Evolutionary conservation across 2,888 invertebrate genomes (phyloP).

Genomic region (Heliothis peltigera): DNA sequence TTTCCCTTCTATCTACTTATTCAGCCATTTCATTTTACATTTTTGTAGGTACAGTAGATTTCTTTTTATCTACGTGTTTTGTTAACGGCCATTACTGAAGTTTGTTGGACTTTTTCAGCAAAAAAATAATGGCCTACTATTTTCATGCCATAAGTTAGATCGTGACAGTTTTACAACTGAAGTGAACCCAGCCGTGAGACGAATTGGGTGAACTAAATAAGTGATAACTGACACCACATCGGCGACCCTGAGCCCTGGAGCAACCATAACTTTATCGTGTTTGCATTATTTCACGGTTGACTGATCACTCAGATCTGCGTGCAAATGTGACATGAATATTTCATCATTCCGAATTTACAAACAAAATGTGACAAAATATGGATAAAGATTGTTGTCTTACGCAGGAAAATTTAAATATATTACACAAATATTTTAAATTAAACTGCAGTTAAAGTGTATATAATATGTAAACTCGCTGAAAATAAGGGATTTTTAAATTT

Average conservation of each 20-base stretch:
- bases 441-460: too few relatives aligned
- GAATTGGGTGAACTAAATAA: slow-evolving; percentile 33
- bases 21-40: neutral
- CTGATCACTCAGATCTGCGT: slow-evolving; percentile 83
- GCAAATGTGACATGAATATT: slow-evolving; percentile 86
- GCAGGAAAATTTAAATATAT: neutral
- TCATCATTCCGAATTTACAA: slow-evolving; percentile 76
- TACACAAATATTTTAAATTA: neutral
- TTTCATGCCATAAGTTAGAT: neutral
- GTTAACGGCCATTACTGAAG: neutral
- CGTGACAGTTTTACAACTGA: neutral
- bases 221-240: slow-evolving; percentile 69
- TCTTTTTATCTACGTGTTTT: neutral
- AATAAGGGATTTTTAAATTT: neutral
- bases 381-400: slow-evolving; percentile 8
- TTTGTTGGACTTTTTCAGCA: neutral
- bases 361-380: slow-evolving; percentile 68
- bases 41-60: neutral
- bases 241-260: slow-evolving; percentile 75
- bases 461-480: neutral
- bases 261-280: slow-evolving; percentile 86
- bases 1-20: neutral
- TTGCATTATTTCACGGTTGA: slow-evolving; percentile 86
- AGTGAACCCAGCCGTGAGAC: slow-evolving; percentile 46
- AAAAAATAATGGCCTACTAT: neutral